Percentiles rank a stretch among this genome's conserved stretches.
Conservation (phyloP, 2,888 invertebrate species). For the Nebria salina region DNA sequence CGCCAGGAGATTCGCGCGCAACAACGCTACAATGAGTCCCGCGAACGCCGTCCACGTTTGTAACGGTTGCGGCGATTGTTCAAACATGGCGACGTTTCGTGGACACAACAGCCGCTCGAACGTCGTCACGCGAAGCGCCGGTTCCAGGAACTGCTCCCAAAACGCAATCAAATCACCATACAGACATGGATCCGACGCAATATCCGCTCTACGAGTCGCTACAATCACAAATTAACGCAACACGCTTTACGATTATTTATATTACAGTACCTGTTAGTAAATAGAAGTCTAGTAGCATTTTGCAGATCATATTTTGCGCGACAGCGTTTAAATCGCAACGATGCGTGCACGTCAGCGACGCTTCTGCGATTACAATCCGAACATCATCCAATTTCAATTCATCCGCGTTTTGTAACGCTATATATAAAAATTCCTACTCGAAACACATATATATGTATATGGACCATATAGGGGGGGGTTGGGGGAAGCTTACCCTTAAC, state of each 20-base stretch:
- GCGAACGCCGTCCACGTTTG: slow-evolving; percentile 54
- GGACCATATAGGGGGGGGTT: not conserved
- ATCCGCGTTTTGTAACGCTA: slow-evolving; percentile 3
- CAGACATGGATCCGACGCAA: not conserved
- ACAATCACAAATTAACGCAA: slow-evolving; percentile 13
- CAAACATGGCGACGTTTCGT: slow-evolving; percentile 55
- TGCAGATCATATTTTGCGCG: slow-evolving; percentile 50
- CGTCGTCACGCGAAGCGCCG: slow-evolving; percentile 49
- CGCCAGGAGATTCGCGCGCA: not conserved
- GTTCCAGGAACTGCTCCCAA: slow-evolving; percentile 31
- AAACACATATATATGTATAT: not conserved
- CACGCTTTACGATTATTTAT: too few relatives aligned
- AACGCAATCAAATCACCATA: slow-evolving; percentile 19
- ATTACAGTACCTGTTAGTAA: slow-evolving; percentile 54
- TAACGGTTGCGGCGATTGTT: slow-evolving; percentile 49
- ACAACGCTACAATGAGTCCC: slow-evolving; percentile 48
- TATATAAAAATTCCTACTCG: slow-evolving; percentile 22
- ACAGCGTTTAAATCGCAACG: slow-evolving; percentile 35
- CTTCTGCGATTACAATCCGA: slow-evolving; percentile 8
- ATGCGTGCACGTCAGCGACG: slow-evolving; percentile 12
- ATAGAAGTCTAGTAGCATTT: slow-evolving; percentile 54
- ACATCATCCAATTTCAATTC: slow-evolving; percentile 16
- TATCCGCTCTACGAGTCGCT: slow-evolving; percentile 36
- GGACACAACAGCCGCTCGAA: slow-evolving; percentile 55
- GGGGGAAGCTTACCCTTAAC: slow-evolving; percentile 52